These are phyloP conservation scores for Conopomorpha cramerella DNA, from an alignment of 1,140 invertebrate species.

Conservation along the genomic window DNA sequence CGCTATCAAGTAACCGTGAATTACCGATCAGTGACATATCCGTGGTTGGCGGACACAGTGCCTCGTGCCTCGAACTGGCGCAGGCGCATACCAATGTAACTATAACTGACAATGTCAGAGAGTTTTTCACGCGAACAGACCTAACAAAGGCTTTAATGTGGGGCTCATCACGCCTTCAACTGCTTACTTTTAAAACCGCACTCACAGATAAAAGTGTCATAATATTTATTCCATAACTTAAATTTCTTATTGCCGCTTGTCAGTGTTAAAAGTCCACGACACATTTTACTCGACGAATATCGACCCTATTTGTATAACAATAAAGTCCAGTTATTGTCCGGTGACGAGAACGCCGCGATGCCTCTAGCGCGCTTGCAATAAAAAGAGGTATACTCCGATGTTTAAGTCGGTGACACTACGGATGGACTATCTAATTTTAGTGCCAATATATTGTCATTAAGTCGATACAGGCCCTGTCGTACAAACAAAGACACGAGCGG, in stretches of 20 bases:
- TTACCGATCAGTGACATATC: background rate
- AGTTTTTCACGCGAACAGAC: too few species aligned
- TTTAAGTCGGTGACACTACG: slow-evolving; percentile 40
- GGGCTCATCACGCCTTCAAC: slow-evolving; percentile 17
- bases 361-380: slow-evolving; percentile 52
- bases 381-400: slow-evolving; percentile 34
- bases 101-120: too few species aligned
- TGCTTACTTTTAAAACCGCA: slow-evolving; percentile 50
- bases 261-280: too few species aligned
- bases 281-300: too few species aligned
- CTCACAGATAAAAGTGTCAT: slow-evolving; percentile 53
- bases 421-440: slow-evolving; percentile 59
- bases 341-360: too few species aligned
- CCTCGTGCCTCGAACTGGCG: too few species aligned
- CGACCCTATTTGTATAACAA: too few species aligned
- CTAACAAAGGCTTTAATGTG: too few species aligned
- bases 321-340: too few species aligned
- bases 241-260: slow-evolving; percentile 43
- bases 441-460: slow-evolving; percentile 62
- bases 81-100: too few species aligned
- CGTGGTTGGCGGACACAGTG: background rate
- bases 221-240: slow-evolving; percentile 55
- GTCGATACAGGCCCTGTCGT: slow-evolving; percentile 60
- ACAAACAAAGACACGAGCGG: slow-evolving; percentile 43
- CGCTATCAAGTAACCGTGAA: background rate